Base-by-base conservation (phyloP, 1,140 invertebrate species). In the Leptestheria dahalacensis region DNA sequence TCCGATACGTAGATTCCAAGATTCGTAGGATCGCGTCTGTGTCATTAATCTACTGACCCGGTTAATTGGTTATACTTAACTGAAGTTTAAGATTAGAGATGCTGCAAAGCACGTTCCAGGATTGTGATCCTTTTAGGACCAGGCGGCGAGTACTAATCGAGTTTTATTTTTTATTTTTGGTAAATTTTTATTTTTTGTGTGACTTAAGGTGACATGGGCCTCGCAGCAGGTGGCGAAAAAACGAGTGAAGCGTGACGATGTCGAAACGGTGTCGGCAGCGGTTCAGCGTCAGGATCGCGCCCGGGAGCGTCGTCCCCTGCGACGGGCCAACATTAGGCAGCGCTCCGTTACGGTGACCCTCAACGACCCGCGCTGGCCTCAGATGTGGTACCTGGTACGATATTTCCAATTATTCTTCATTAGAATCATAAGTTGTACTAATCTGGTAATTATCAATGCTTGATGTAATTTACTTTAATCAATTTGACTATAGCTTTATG, bases 341-440 rank as follows among this genome's bases (percentile, higher is more conserved):
- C 33, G 53, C 15, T 33, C 51, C 11, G 29, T 26, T n/a, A 29
- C 20, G 21, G 49, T 49, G 48, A 69, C 75, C 55, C 75, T 88
- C 58, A 84, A 86, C 68, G 90, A 92, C 72, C 84, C 84, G 28
- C 82, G 83, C 72, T 93, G 88, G 88, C 77, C 81, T 21, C 80
- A 82, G 60, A 91, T 91, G 86, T 92, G 90, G 90, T 93, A 92
- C 74, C 73, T 91, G 79, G 86, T 89, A 75, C 81, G 85, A 78
- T 18, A 18, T n/a, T n/a, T n/a, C n/a, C n/a, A n/a, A n/a, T n/a
- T n/a, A n/a, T n/a, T n/a, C n/a, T n/a, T n/a, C n/a, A n/a, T n/a
- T n/a, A n/a, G n/a, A n/a, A n/a, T n/a, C n/a, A n/a, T n/a, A n/a
- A n/a, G n/a, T n/a, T n/a, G n/a, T n/a, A n/a, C n/a, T n/a, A n/a